phyloP scores from a whole-genome alignment of 2,797 vertebrate species.

The Pseudotriccus pelzelni region DNA sequence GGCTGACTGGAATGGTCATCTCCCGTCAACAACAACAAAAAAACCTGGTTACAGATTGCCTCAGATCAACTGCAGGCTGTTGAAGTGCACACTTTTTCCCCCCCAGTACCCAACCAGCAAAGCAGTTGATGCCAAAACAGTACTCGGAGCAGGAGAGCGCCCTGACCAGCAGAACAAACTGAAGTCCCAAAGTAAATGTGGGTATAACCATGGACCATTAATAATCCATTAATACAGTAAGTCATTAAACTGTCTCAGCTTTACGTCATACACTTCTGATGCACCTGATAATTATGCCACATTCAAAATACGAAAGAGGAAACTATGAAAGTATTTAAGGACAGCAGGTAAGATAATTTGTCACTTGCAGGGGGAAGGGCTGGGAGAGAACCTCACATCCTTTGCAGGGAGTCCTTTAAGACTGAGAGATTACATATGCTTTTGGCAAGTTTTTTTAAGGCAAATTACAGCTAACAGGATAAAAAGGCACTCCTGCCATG shows the following conservation, averaged over 20 bases:
- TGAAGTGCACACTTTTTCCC: neutral
- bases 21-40: neutral
- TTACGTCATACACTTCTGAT: neutral
- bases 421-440: neutral
- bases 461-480: neutral
- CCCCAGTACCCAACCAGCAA: fast-evolving
- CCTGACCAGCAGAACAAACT: neutral
- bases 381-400: neutral
- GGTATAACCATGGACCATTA: neutral
- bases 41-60: neutral
- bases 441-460: neutral
- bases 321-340: neutral
- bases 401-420: neutral
- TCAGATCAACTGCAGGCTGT: fast-evolving
- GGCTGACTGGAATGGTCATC: neutral
- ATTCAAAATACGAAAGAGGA: neutral
- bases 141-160: fast-evolving
- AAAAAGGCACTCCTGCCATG: neutral
- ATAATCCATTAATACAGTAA: neutral
- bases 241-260: neutral
- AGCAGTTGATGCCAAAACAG: neutral
- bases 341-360: neutral
- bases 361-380: neutral
- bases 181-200: neutral
- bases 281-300: neutral